phyloP scores from a whole-genome alignment of 2,888 invertebrate species.

The Meiosimyza decipiens region DNA sequence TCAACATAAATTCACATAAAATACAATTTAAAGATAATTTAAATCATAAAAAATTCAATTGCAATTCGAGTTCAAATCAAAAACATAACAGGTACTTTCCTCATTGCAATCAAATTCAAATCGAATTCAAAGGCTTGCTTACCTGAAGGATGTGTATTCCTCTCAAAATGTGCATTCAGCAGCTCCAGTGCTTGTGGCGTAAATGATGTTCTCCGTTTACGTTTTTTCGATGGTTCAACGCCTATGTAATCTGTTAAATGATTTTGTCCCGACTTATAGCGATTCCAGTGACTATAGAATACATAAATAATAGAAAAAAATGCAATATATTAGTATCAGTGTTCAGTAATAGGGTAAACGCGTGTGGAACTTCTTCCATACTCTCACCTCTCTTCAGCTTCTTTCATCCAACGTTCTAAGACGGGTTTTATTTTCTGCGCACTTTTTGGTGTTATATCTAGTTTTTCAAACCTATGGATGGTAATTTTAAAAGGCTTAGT shows the following conservation, averaged over 20 bases:
- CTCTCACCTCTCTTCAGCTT: constrained; percentile 93
- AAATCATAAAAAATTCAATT: neutral
- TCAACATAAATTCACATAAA: neutral
- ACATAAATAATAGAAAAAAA: constrained; percentile 35
- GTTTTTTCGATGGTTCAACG: constrained; percentile 95
- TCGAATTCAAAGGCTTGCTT: constrained; percentile 53
- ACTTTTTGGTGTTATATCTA: constrained; percentile 99
- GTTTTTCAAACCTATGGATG: constrained; percentile 90
- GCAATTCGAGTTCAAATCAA: neutral
- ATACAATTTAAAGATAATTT: neutral
- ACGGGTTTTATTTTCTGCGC: constrained; percentile 99
- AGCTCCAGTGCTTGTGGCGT: constrained; percentile 96
- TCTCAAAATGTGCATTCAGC: constrained; percentile 94
- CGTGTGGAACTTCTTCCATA: constrained; percentile 63
- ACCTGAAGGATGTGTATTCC: constrained; percentile 99
- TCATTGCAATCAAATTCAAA: neutral
- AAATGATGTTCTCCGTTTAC: constrained; percentile 96
- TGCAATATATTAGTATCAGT: constrained; percentile 30
- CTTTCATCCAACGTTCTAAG: constrained; percentile 98
- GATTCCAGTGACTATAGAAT: constrained; percentile 72
- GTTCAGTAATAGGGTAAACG: constrained; percentile 43
- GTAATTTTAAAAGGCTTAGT: constrained; percentile 22
- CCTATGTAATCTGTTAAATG: constrained; percentile 96
- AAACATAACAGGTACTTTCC: neutral
- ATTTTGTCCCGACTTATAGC: constrained; percentile 92